phyloP scores from a whole-genome alignment of 1,140 invertebrate genomes.

The Magallana ariakensis region DNA sequence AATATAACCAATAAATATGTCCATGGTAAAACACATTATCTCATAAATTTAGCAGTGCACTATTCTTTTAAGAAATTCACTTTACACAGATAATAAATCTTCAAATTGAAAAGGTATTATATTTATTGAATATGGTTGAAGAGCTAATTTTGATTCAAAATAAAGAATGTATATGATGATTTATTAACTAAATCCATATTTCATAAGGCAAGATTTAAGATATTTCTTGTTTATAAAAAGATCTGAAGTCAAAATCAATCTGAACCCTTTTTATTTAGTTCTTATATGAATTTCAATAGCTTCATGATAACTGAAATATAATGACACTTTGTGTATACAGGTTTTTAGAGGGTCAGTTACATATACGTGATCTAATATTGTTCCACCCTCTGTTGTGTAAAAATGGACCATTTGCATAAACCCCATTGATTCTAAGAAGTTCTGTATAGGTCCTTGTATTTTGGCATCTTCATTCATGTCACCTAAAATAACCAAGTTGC shows the following conservation, averaged over 20 bases:
- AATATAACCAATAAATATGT: neutral
- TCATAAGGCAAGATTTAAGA: neutral
- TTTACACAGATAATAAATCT: neutral
- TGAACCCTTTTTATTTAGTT: neutral
- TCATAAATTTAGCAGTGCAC: neutral
- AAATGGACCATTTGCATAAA: conserved; percentile 15
- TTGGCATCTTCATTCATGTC: conserved; percentile 31
- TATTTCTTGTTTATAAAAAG: neutral
- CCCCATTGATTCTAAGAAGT: neutral
- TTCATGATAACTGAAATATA: conserved; percentile 43
- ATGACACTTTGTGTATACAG: neutral
- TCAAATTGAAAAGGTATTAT: too few species aligned
- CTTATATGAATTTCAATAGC: conserved; percentile 22
- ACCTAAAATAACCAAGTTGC: neutral
- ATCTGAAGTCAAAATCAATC: neutral
- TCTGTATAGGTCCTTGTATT: conserved; percentile 1
- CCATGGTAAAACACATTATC: neutral
- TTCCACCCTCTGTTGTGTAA: conserved; percentile 41
- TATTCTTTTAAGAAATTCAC: neutral
- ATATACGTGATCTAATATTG: conserved; percentile 40
- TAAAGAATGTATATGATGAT: neutral
- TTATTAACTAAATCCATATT: neutral
- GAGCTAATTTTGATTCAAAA: too few species aligned
- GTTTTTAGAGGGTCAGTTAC: neutral
- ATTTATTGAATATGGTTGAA: too few species aligned